Conservation (phyloP, 1,140 invertebrate species). For the Drosophila trapezifrons region DNA sequence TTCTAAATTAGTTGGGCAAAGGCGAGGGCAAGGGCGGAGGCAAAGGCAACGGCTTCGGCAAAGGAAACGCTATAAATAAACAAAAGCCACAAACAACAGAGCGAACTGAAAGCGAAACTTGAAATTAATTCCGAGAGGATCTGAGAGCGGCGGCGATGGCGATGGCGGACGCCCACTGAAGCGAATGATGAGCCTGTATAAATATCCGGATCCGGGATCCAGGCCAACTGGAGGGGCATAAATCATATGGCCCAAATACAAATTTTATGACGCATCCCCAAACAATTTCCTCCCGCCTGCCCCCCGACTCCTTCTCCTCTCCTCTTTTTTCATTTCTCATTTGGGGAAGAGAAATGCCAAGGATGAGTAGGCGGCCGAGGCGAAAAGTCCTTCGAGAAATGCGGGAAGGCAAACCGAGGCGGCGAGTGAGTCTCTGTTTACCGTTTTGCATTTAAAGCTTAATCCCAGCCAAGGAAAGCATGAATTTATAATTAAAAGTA, state of each 20-base stretch:
- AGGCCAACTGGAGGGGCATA: conserved; percentile 42
- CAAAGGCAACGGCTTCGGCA: background rate
- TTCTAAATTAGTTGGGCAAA: conserved; percentile 42
- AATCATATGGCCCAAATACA: conserved; percentile 72
- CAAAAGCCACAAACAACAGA: conserved; percentile 38
- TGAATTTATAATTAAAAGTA: conserved; percentile 82
- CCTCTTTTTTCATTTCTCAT: conserved; percentile 17
- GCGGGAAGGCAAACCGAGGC: background rate
- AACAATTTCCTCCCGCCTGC: conserved; percentile 34
- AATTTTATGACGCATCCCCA: conserved; percentile 65
- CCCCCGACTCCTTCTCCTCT: background rate
- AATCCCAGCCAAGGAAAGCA: conserved; percentile 76
- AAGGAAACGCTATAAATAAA: conserved; percentile 47
- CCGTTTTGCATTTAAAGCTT: conserved; percentile 77
- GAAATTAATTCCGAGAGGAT: conserved; percentile 68
- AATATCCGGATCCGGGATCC: conserved; percentile 39
- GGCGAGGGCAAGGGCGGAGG: background rate
- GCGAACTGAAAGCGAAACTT: conserved; percentile 71
- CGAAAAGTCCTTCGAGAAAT: conserved; percentile 26
- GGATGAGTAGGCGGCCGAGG: background rate
- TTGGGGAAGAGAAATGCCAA: conserved; percentile 26
- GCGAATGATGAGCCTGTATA: conserved; percentile 63
- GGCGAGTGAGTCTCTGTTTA: conserved; percentile 53
- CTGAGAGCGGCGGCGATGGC: background rate
- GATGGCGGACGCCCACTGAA: conserved; percentile 16